Percentiles rank a stretch among this genome's conserved stretches.
Evolutionary conservation across 2,113 vertebrate genomes (phyloP).

Genomic region (Sceloporus tristichus): DNA sequence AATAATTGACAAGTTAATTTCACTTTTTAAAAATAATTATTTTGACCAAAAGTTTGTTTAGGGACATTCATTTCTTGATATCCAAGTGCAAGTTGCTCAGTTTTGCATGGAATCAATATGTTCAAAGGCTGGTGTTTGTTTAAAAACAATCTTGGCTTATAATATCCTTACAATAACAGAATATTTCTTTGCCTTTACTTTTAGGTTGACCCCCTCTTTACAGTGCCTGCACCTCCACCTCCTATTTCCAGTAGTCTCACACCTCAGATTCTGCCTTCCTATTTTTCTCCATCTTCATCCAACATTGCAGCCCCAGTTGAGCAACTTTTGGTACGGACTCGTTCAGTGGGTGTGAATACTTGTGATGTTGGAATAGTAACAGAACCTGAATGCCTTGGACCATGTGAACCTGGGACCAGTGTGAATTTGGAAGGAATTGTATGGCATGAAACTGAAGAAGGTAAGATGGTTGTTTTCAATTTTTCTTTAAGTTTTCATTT

Average conservation of each 20-base stretch:
- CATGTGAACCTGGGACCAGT: constrained; percentile 95
- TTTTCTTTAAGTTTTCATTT: constrained; percentile 13
- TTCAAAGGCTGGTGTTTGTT: neutral
- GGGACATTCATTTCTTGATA: too few species aligned
- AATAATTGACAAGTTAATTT: neutral
- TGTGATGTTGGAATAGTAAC: constrained; percentile 89
- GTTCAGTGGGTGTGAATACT: constrained; percentile 95
- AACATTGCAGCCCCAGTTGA: constrained; percentile 89
- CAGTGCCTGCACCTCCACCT: constrained; percentile 88
- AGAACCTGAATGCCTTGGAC: constrained; percentile 88
- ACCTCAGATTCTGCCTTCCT: constrained; percentile 86
- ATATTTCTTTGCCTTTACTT: constrained; percentile 78
- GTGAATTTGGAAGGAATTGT: constrained; percentile 98
- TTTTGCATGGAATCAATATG: neutral
- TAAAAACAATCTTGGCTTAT: neutral
- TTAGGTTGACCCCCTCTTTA: constrained; percentile 94
- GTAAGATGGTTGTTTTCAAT: constrained; percentile 76
- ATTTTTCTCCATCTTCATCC: constrained; percentile 86
- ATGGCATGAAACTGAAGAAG: constrained; percentile 98
- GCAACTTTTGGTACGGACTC: constrained; percentile 90
- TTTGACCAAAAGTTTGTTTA: neutral
- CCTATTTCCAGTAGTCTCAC: constrained; percentile 83
- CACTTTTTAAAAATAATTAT: neutral
- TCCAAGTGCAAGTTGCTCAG: neutral
- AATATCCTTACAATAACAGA: neutral